Percentiles rank a stretch among this genome's conserved stretches.
These are phyloP conservation scores for Drosophila bocki DNA, from an alignment of 1,140 invertebrate species.

Conservation along the genomic window DNA sequence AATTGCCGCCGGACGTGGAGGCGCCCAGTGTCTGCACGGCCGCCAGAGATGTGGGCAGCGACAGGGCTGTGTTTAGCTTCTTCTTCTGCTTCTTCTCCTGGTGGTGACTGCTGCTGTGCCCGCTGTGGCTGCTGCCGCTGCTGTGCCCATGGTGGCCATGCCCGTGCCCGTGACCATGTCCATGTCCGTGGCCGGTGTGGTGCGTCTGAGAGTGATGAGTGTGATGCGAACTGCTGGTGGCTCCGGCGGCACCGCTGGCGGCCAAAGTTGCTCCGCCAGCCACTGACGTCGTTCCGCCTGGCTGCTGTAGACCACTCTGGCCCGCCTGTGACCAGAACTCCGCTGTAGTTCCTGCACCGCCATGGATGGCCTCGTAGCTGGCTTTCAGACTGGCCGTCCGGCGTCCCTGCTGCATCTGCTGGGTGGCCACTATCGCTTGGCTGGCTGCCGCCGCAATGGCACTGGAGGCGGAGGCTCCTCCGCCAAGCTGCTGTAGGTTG, in stretches of 20 bases:
- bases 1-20: constrained; percentile 56
- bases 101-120: constrained; percentile 37
- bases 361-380: constrained; percentile 94
- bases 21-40: constrained; percentile 38
- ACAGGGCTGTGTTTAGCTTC: constrained; percentile 55
- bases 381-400: constrained; percentile 97
- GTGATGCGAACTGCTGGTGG: constrained; percentile 29
- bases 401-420: constrained; percentile 98
- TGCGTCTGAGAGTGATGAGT: constrained; percentile 42
- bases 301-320: constrained; percentile 15
- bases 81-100: constrained; percentile 80
- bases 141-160: constrained; percentile 14
- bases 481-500: constrained; percentile 87
- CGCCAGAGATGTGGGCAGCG: constrained; percentile 23
- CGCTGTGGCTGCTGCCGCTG: constrained; percentile 14
- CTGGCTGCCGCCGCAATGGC: constrained; percentile 97
- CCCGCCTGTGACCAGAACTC: constrained; percentile 86
- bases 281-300: constrained; percentile 37
- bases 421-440: constrained; percentile 97
- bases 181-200: constrained; percentile 26
- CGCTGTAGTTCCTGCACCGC: constrained; percentile 86
- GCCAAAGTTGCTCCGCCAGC: constrained; percentile 2
- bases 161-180: constrained; percentile 32
- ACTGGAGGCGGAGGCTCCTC: constrained; percentile 87
- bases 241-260: background rate